Evolutionary conservation across 2,888 invertebrate genomes (phyloP).

Genomic region (Heteromyza rotundicornis): DNA sequence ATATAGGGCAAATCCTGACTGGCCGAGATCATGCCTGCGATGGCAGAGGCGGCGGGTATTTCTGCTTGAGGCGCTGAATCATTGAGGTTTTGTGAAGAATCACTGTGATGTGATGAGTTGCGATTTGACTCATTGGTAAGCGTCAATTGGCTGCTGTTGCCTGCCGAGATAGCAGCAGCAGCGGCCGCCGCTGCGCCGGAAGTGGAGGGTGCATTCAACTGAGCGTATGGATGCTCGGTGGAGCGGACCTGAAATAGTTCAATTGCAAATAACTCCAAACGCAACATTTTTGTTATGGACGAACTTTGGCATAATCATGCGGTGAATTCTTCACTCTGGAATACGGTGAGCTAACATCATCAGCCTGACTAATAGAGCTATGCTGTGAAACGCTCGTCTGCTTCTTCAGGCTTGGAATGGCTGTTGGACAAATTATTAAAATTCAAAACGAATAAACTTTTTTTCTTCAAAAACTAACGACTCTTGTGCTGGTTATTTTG

Average conservation of each 20-base stretch:
- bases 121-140: constrained; percentile 33
- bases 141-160: constrained; percentile 24
- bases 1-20: constrained; percentile 89
- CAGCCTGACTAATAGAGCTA: constrained; percentile 67
- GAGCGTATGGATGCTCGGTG: constrained; percentile 62
- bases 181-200: constrained; percentile 43
- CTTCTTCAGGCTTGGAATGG: constrained; percentile 58
- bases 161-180: constrained; percentile 2
- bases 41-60: constrained; percentile 86
- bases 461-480: constrained; percentile 50
- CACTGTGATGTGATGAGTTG: constrained; percentile 40
- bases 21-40: constrained; percentile 83
- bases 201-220: constrained; percentile 57
- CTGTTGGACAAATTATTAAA: constrained; percentile 35
- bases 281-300: constrained; percentile 1
- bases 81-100: constrained; percentile 39
- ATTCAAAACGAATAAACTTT: background rate
- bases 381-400: constrained; percentile 68
- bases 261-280: constrained; percentile 6
- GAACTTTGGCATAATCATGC: constrained; percentile 69
- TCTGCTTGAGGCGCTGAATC: constrained; percentile 62
- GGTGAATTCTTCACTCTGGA: constrained; percentile 71
- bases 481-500: constrained; percentile 56
- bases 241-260: constrained; percentile 47
- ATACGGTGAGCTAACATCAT: constrained; percentile 70